Conservation (phyloP, 2,113 vertebrate genomes). For the Lanius collurio region DNA sequence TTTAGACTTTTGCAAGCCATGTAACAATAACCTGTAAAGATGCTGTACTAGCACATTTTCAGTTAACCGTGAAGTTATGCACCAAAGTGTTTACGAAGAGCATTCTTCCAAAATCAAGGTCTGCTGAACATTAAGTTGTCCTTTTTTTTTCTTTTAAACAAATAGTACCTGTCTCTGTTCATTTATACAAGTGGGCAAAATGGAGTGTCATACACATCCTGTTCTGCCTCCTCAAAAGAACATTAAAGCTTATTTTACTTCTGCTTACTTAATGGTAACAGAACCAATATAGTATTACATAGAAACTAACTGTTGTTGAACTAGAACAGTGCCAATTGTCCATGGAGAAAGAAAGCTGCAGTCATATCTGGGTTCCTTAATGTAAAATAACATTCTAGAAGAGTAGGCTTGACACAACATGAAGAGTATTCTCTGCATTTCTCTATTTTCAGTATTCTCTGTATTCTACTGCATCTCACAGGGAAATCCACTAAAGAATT, state of each 20-base stretch:
- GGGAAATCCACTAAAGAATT: background rate
- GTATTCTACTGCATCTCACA: background rate
- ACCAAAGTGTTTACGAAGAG: background rate
- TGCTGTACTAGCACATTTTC: background rate
- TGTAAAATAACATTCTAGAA: background rate
- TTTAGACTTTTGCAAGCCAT: background rate
- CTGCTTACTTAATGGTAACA: background rate
- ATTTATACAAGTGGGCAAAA: background rate
- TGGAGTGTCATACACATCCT: accelerated
- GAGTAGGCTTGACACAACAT: background rate
- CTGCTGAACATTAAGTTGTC: background rate
- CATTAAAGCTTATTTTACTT: background rate
- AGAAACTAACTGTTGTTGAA: background rate
- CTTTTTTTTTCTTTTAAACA: background rate
- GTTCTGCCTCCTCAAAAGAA: background rate
- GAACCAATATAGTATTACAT: background rate
- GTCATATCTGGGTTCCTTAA: background rate
- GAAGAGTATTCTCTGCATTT: background rate
- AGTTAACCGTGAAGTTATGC: background rate
- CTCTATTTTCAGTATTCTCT: background rate
- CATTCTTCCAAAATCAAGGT: background rate
- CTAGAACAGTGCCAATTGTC: background rate
- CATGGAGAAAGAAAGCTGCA: background rate
- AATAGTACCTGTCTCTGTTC: background rate
- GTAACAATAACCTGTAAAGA: slow-evolving; percentile 1